Evolutionary conservation across 2,113 vertebrate species (phyloP), one percentile per base, ranked within the genome.

Genomic region (Megaceryle maxima): DNA sequence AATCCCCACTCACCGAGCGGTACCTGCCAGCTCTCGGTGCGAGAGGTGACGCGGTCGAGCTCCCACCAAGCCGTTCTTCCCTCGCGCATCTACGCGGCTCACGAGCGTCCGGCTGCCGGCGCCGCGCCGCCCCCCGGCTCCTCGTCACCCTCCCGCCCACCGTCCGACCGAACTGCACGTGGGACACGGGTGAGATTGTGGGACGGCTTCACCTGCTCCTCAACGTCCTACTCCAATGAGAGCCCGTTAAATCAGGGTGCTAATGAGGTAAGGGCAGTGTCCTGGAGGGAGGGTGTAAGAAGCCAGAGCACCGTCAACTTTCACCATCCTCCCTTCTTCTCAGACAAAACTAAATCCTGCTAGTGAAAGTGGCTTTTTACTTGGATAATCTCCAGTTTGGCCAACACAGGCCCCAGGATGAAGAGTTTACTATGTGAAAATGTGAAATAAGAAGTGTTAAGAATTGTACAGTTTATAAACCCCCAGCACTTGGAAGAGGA

Each of bases 101-200:
- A 37, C 37, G 37, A 37, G 37, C 37, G 37, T 37, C 37, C 37
- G 37, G 37, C 37, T 37, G 37, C 37, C 37, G 37, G 37, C 37
- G 37, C 37, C 37, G 37, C 37, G 37, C 37, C 8, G 44, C 44
- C 44, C 44, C 44, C 7, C 17, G 17, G 17, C 17, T 44, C 43
- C 43, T 44, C 43, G 16, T 16, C 43, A 43, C 41, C n/a, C n/a
- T n/a, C n/a, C n/a, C n/a, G n/a, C n/a, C 41, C 39, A 1, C 0
- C 0, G 41, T 5, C 16, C 6, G 11, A 44, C 2, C 8, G 75
- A 50, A 57, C 48, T 0, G 3, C 39, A 22, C 1, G 1, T 70
- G 46, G 51, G 60, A 66, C 16, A 15, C 17, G 16, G 0, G 37
- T 33, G 1, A 26, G 39, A 68, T 9, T 35, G 5, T 3, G 28